A percentile compares a stretch with the other conserved stretches of the same genome.
Conservation (phyloP, 2,113 vertebrate species). For the Pteruthius melanotis region DNA sequence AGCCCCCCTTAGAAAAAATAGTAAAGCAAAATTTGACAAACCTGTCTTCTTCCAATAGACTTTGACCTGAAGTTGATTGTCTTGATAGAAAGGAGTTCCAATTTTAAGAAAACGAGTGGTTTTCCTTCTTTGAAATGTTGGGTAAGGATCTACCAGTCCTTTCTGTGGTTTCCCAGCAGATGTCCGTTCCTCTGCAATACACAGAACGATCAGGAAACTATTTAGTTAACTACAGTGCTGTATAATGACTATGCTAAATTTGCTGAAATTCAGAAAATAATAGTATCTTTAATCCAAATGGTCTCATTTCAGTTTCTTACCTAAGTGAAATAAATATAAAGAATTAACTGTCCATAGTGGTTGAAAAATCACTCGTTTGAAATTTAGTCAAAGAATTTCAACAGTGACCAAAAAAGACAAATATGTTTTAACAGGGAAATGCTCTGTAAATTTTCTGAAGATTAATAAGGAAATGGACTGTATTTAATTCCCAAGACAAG, state of each 20-base stretch:
- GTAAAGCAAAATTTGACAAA: slow-evolving; percentile 35
- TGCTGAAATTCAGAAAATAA: background rate
- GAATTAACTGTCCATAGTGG: background rate
- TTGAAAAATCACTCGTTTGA: background rate
- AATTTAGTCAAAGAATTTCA: background rate
- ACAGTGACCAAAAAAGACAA: background rate
- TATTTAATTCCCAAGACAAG: background rate
- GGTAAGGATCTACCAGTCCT: slow-evolving; percentile 16
- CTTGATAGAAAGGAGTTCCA: slow-evolving; percentile 89
- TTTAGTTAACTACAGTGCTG: background rate
- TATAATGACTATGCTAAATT: background rate
- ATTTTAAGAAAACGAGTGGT: slow-evolving; percentile 82
- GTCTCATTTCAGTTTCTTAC: background rate
- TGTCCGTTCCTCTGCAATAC: slow-evolving; percentile 64
- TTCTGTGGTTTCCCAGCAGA: slow-evolving; percentile 53
- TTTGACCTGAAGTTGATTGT: slow-evolving; percentile 89
- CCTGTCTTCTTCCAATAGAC: slow-evolving; percentile 95
- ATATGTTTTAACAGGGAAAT: background rate
- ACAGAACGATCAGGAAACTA: background rate
- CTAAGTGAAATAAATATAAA: background rate
- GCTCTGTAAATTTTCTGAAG: background rate
- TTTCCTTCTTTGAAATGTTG: slow-evolving; percentile 74
- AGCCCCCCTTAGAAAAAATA: background rate
- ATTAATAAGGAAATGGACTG: background rate
- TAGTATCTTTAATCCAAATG: background rate